Base-by-base conservation (phyloP, 30 jellyfish, hydroid and myxozoan genomes). In the Sanderia malayensis region DNA sequence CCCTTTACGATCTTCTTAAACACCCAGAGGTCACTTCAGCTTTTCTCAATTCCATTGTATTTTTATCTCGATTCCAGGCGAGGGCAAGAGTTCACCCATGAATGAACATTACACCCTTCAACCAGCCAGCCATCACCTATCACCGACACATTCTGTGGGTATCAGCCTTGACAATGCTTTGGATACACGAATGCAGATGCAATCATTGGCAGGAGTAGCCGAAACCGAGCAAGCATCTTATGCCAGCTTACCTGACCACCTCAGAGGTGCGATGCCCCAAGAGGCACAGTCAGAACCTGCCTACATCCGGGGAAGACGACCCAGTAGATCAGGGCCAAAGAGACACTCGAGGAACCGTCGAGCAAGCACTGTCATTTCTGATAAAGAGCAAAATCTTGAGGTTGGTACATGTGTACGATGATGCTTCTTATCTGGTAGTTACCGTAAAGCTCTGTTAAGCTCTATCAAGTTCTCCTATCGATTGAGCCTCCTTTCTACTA, bases 341-440 rank as follows among this genome's bases (percentile, higher is more conserved):
- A 47, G 86, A 57, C 86, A 59, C 37, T 58, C 86, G 19, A 17
- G 86, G 25, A 74, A 77, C 53, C 61, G 86, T 17, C 62, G 86
- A 13, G 37, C 86, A 41, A 74, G 86, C 57, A 33, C 86, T 0
- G 86, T 72, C 26, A 37, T 74, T 23, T 74, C 86, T 15, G 86
- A 74, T 27, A 76, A 74, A 47, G 86, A 74, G 32, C 86, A 74
- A 70, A 74, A 74, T 46, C 86, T 74, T 47, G 86, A 74, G 86
- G 86, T 74, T 52, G n/a, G n/a, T n/a, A n/a, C n/a, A n/a, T n/a
- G n/a, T n/a, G n/a, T n/a, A n/a, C n/a, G n/a, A n/a, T n/a, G n/a
- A n/a, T n/a, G n/a, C n/a, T n/a, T n/a, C n/a, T n/a, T n/a, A n/a
- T n/a, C n/a, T n/a, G n/a, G n/a, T n/a, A n/a, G n/a, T n/a, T n/a